A percentile compares a stretch with the other conserved stretches of the same genome.
Conservation (phyloP, 2,113 vertebrate species). For the Dipodomys spectabilis region DNA sequence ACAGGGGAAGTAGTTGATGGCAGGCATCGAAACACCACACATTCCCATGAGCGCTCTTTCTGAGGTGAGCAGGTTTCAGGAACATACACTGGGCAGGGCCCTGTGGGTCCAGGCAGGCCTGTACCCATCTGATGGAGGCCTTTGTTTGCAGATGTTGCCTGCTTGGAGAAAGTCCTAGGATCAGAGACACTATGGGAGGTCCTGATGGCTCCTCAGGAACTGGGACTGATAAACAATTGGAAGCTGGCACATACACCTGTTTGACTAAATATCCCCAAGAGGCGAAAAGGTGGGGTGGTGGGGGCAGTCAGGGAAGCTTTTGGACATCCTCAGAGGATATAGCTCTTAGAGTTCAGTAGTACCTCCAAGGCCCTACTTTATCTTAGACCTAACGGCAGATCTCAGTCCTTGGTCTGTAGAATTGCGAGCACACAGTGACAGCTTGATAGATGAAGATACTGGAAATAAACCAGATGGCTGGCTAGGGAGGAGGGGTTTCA, state of each 20-base stretch:
- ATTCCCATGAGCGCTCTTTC: rapidly evolving
- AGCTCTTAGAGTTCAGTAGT: background rate
- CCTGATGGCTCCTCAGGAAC: background rate
- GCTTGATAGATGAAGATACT: conserved; percentile 7
- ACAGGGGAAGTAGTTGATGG: too few relatives aligned
- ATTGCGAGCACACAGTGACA: rapidly evolving
- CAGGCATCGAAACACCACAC: rapidly evolving
- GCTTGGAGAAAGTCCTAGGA: background rate
- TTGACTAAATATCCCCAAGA: background rate
- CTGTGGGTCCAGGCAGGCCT: background rate
- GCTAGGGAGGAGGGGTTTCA: background rate
- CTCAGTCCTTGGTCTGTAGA: background rate
- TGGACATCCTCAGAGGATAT: background rate
- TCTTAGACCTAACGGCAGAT: background rate
- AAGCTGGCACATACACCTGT: background rate
- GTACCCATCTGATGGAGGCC: background rate
- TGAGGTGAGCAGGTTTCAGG: background rate
- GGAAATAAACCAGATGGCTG: conserved; percentile 15
- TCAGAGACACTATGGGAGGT: background rate
- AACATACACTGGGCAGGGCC: background rate
- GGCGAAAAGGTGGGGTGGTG: background rate
- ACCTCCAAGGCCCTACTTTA: background rate
- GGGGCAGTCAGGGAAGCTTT: too few relatives aligned
- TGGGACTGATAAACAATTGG: background rate
- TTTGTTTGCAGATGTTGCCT: background rate